These are phyloP conservation scores for Ooceraea biroi DNA, from an alignment of 1,140 invertebrate species.

Conservation along the genomic window DNA sequence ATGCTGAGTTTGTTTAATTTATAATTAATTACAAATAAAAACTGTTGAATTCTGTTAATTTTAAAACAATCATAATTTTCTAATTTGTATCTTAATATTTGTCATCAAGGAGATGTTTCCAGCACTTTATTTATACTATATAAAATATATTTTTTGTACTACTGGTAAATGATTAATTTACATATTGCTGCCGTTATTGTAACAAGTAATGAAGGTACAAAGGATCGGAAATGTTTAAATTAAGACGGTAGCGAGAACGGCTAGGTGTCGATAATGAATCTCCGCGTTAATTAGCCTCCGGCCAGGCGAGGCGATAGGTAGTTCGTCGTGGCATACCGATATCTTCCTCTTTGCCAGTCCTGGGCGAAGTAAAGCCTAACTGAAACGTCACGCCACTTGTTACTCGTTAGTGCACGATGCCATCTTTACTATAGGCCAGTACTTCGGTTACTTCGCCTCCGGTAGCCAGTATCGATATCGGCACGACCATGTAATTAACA, in stretches of 20 bases:
- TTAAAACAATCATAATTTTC: too few species aligned
- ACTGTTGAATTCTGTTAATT: too few species aligned
- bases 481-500: constrained; percentile 82
- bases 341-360: constrained; percentile 70
- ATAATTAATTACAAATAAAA: too few species aligned
- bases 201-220: constrained; percentile 28
- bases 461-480: constrained; percentile 77
- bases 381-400: constrained; percentile 85
- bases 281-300: constrained; percentile 82
- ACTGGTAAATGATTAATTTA: not conserved
- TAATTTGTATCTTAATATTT: too few species aligned
- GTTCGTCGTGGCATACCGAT: constrained; percentile 83
- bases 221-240: constrained; percentile 73
- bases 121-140: too few species aligned
- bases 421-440: constrained; percentile 80
- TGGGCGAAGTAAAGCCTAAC: constrained; percentile 80
- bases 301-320: constrained; percentile 80
- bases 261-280: constrained; percentile 85
- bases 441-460: constrained; percentile 71
- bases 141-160: not conserved
- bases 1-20: too few species aligned
- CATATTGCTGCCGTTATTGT: not conserved
- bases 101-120: too few species aligned
- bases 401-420: constrained; percentile 85
- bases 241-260: constrained; percentile 77